A percentile compares a stretch with the other conserved stretches of the same genome.
Evolutionary conservation across 2,113 vertebrate species (phyloP).

Genomic region (Phrynosoma platyrhinos): DNA sequence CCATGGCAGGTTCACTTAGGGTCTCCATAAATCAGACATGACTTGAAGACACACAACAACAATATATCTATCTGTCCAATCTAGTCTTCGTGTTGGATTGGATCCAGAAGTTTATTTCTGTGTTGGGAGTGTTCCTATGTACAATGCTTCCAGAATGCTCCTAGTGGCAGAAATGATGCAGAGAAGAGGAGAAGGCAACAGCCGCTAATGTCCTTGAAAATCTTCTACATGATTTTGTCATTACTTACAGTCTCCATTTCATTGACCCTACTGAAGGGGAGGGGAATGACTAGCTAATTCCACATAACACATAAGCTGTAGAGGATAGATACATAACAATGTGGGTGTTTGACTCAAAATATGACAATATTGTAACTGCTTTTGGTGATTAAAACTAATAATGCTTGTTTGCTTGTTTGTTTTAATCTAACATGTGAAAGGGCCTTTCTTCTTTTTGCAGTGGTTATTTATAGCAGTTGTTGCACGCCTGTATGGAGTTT

Average conservation of each 20-base stretch:
- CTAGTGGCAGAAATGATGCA: not conserved
- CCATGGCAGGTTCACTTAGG: too few species aligned
- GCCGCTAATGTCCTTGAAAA: not conserved
- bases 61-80: too few species aligned
- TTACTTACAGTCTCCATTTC: not conserved
- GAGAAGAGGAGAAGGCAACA: not conserved
- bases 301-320: not conserved
- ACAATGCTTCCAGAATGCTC: not conserved
- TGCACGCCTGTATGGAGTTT: not conserved
- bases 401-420: not conserved
- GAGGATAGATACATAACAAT: not conserved
- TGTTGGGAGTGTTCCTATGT: not conserved
- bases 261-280: not conserved
- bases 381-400: not conserved
- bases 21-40: too few species aligned
- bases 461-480: not conserved
- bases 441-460: not conserved
- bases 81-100: not conserved
- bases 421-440: not conserved
- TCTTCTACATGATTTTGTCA: not conserved
- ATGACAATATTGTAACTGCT: not conserved
- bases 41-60: too few species aligned
- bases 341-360: not conserved
- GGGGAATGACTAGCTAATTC: not conserved
- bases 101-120: not conserved